Conservation (phyloP, 2,797 vertebrate genomes). For the Merluccius polli region DNA sequence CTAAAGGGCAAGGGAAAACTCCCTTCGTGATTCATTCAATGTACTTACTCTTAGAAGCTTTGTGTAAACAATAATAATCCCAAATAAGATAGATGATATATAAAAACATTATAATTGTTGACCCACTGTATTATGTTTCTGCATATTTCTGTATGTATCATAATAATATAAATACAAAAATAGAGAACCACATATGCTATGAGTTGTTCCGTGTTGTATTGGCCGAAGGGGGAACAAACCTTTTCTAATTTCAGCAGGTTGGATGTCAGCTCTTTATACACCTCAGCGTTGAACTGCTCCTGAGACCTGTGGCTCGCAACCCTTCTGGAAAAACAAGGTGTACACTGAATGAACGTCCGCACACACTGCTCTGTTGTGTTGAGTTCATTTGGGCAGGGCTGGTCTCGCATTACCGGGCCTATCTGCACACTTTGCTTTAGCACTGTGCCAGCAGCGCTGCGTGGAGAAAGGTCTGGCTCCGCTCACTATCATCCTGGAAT, state of each 20-base stretch:
- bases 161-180: background rate
- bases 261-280: constrained; percentile 64
- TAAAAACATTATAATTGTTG: too few species aligned
- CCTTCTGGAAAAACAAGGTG: constrained; percentile 43
- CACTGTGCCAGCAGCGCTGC: too few species aligned
- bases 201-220: background rate
- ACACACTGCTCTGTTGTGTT: background rate
- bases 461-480: too few species aligned
- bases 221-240: constrained; percentile 37
- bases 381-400: background rate
- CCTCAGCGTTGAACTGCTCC: constrained; percentile 57
- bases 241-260: constrained; percentile 71
- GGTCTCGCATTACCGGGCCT: too few species aligned
- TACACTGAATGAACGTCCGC: background rate
- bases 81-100: background rate
- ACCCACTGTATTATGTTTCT: background rate
- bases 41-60: background rate
- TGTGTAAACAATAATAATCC: background rate
- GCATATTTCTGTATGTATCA: background rate
- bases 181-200: background rate
- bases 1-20: background rate
- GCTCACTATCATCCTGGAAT: too few species aligned
- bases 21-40: too few species aligned
- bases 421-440: too few species aligned
- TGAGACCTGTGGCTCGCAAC: constrained; percentile 47